Evolutionary conservation across 1,140 invertebrate genomes (phyloP), one percentile per base, ranked within the genome.

Genomic region (Saccostrea echinata): DNA sequence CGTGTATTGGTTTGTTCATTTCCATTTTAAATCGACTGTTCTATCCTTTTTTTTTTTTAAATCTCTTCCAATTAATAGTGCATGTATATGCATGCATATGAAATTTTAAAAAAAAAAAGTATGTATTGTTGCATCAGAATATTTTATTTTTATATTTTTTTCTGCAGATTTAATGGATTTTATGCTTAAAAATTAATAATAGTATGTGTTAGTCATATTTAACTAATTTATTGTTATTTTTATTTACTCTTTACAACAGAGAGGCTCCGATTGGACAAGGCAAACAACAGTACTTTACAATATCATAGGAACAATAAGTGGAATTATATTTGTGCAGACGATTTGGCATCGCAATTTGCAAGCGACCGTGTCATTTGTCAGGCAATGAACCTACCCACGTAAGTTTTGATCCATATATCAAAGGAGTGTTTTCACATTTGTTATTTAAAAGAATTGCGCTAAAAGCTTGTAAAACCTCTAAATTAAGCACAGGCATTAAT

Each of bases 1-100:
- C 27, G 12, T 76, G 68, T 76, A 13, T 76, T 33, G 68, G 68
- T 76, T 16, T 30, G 68, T 76, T n/a, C 61, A 68, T n/a, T 55
- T 9, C n/a, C n/a, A n/a, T n/a, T n/a, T n/a, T n/a, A n/a, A n/a
- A n/a, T n/a, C n/a, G n/a, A n/a, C n/a, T n/a, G n/a, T n/a, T n/a
- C n/a, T n/a, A n/a, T n/a, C n/a, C n/a, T n/a, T n/a, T n/a, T n/a
- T n/a, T n/a, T n/a, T n/a, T n/a, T n/a, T n/a, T n/a, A n/a, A n/a
- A n/a, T n/a, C n/a, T n/a, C n/a, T n/a, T n/a, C n/a, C n/a, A n/a
- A n/a, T n/a, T n/a, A n/a, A n/a, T n/a, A n/a, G n/a, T n/a, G n/a
- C n/a, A n/a, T n/a, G n/a, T n/a, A n/a, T n/a, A n/a, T n/a, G n/a
- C n/a, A n/a, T n/a, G n/a, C n/a, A n/a, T n/a, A n/a, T n/a, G n/a